Evolutionary conservation across 2,888 invertebrate genomes (phyloP).

Genomic region (Tuta absoluta): DNA sequence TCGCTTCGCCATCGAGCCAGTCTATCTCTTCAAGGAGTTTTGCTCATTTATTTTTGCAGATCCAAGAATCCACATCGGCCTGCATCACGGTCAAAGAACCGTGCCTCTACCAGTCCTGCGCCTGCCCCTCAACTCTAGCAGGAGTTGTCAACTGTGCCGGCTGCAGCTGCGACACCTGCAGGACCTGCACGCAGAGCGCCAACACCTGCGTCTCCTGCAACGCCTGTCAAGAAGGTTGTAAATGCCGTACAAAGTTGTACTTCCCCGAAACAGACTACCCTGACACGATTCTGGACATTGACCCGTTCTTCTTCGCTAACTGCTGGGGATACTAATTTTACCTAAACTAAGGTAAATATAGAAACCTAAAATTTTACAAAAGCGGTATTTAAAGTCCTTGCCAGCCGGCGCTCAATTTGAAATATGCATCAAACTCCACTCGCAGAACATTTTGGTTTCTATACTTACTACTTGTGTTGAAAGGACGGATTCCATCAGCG

Average conservation of each 20-base stretch:
- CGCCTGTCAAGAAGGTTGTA: slow-evolving; percentile 25
- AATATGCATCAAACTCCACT: too few relatives aligned
- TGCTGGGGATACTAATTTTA: not conserved
- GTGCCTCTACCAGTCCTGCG: slow-evolving; percentile 35
- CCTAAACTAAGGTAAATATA: not conserved
- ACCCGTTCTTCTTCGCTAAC: slow-evolving; percentile 27
- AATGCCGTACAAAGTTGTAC: not conserved
- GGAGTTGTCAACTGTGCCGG: slow-evolving; percentile 35
- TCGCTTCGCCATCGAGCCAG: too few relatives aligned
- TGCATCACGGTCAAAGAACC: slow-evolving; percentile 32
- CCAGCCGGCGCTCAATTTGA: too few relatives aligned
- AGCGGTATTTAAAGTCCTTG: too few relatives aligned
- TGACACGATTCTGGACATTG: slow-evolving; percentile 2
- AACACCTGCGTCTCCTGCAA: slow-evolving; percentile 15
- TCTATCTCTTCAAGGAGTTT: not conserved
- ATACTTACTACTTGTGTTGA: too few relatives aligned
- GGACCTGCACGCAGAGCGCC: slow-evolving; percentile 30
- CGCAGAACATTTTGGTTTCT: too few relatives aligned
- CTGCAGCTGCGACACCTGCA: slow-evolving; percentile 34
- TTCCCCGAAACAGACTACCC: slow-evolving; percentile 1
- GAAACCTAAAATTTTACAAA: not conserved
- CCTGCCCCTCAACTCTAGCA: slow-evolving; percentile 33
- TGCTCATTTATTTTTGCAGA: not conserved
- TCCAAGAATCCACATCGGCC: slow-evolving; percentile 14
- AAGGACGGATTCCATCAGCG: too few relatives aligned